phyloP scores from a whole-genome alignment of 2,797 vertebrate genomes.

The Poecilia wingei region DNA sequence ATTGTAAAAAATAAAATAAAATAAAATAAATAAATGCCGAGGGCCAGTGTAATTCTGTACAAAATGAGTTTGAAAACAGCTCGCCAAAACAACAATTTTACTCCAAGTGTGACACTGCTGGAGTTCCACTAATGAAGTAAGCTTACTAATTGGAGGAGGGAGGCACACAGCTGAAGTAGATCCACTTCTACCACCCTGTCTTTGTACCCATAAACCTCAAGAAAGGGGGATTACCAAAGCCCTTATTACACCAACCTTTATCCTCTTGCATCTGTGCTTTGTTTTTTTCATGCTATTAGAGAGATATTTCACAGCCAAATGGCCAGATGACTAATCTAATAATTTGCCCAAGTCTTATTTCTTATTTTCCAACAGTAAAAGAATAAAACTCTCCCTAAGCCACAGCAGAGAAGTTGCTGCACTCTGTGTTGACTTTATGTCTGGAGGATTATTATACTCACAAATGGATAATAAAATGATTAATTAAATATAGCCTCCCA shows the following conservation, averaged over 20 bases:
- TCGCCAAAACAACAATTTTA: not conserved
- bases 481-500: slow-evolving; percentile 63
- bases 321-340: slow-evolving; percentile 31
- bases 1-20: not conserved
- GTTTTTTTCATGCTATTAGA: slow-evolving; percentile 18
- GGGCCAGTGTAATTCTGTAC: not conserved
- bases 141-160: slow-evolving; percentile 1
- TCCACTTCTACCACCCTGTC: not conserved
- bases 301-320: slow-evolving; percentile 32
- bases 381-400: slow-evolving; percentile 28
- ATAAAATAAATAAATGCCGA: not conserved
- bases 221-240: slow-evolving; percentile 4
- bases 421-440: slow-evolving; percentile 45
- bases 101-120: not conserved
- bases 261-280: slow-evolving; percentile 10
- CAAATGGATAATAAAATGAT: slow-evolving; percentile 68
- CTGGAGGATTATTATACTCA: slow-evolving; percentile 58
- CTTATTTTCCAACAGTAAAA: slow-evolving; percentile 32
- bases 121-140: not conserved
- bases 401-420: slow-evolving; percentile 43
- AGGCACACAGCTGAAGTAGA: not conserved
- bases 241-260: slow-evolving; percentile 8
- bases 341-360: slow-evolving; percentile 31
- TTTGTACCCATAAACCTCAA: slow-evolving; percentile 8
- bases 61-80: not conserved